These are phyloP conservation scores for Gadus macrocephalus DNA, from an alignment of 2,113 vertebrate species.

Conservation along the genomic window DNA sequence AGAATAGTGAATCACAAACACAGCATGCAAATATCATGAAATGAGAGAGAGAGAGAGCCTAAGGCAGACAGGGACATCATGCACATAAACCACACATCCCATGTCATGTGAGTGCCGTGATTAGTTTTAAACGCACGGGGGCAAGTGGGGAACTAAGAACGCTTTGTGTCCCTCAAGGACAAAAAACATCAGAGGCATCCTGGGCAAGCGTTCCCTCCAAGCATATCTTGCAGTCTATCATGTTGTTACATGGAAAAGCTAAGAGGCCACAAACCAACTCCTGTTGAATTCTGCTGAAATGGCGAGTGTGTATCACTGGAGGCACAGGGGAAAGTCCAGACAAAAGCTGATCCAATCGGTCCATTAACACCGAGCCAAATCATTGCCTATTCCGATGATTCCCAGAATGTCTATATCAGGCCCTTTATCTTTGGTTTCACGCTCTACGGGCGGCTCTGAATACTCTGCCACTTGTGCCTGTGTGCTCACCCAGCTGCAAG, in stretches of 20 bases:
- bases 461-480: not conserved
- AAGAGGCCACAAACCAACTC: slow-evolving; percentile 25
- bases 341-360: slow-evolving; percentile 38
- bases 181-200: not conserved
- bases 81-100: too few species aligned
- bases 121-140: too few species aligned
- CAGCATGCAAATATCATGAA: too few species aligned
- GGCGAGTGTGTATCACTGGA: slow-evolving; percentile 30
- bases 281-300: slow-evolving; percentile 51
- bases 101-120: too few species aligned
- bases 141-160: too few species aligned
- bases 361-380: slow-evolving; percentile 22
- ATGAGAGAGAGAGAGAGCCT: too few species aligned
- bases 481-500: not conserved
- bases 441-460: slow-evolving; percentile 3
- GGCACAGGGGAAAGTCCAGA: slow-evolving; percentile 22
- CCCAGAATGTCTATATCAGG: slow-evolving; percentile 8
- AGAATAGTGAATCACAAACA: not conserved
- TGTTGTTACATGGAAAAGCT: slow-evolving; percentile 34
- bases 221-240: not conserved
- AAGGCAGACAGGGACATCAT: too few species aligned
- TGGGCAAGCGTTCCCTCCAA: too few species aligned
- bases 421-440: not conserved
- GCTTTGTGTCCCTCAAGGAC: not conserved
- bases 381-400: slow-evolving; percentile 22